These are phyloP conservation scores for Tiphia femorata DNA, from an alignment of 2,888 invertebrate species.

Conservation along the genomic window DNA sequence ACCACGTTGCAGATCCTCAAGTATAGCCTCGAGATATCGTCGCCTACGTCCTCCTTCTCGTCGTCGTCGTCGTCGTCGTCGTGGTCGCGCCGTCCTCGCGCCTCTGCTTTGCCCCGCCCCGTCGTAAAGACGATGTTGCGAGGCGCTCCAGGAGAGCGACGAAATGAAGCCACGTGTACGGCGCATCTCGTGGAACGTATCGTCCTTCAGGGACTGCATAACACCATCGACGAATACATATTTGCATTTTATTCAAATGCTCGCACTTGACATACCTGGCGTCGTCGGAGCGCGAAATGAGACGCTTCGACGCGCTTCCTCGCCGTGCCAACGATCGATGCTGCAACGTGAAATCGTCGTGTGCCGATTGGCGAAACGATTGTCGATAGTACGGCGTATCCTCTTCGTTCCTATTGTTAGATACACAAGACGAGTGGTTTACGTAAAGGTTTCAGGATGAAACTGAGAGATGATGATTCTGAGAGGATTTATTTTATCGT, in stretches of 20 bases:
- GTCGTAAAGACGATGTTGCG: constrained; percentile 6
- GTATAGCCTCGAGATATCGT: constrained; percentile 53
- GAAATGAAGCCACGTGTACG: not conserved
- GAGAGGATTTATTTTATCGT: too few relatives aligned
- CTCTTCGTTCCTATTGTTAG: too few relatives aligned
- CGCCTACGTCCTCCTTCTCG: constrained; percentile 14
- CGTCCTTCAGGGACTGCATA: not conserved
- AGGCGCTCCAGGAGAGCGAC: not conserved
- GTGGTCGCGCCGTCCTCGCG: too few relatives aligned
- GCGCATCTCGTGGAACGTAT: not conserved
- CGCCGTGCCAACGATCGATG: not conserved
- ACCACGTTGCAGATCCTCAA: constrained; percentile 58
- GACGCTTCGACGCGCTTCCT: not conserved
- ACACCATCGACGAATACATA: too few relatives aligned
- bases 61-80: too few relatives aligned
- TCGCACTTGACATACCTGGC: too few relatives aligned
- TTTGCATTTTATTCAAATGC: too few relatives aligned
- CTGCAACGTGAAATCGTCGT: not conserved
- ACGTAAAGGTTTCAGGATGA: too few relatives aligned
- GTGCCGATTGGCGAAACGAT: not conserved
- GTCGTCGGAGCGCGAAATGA: too few relatives aligned
- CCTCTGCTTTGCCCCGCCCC: not conserved
- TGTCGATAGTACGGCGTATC: too few relatives aligned
- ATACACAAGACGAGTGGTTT: too few relatives aligned
- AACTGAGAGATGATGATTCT: too few relatives aligned